These are phyloP conservation scores for Apistogramma diplotaenia DNA, from an alignment of 2,113 vertebrate species.

Conservation along the genomic window DNA sequence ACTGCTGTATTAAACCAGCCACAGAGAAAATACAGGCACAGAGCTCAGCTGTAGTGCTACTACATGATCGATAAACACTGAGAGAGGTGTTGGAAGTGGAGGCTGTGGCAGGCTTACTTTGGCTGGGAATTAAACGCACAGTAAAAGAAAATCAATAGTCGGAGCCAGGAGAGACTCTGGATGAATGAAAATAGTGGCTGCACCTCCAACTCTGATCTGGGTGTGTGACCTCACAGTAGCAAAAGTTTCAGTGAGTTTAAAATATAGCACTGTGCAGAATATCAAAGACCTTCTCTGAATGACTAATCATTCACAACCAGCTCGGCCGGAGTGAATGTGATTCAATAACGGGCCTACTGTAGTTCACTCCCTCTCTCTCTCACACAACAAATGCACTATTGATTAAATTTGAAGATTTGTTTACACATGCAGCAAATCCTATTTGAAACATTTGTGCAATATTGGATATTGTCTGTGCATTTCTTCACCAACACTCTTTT, in stretches of 20 bases:
- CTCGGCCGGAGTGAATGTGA: background rate
- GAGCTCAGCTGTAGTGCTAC: conserved; percentile 12
- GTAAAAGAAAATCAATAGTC: conserved; percentile 56
- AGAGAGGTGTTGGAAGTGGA: conserved; percentile 47
- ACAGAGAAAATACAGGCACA: conserved; percentile 6
- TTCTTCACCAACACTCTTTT: background rate
- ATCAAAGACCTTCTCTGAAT: conserved; percentile 32
- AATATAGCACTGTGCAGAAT: conserved; percentile 31
- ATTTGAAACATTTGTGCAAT: background rate
- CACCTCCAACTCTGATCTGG: conserved; percentile 37
- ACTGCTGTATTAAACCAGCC: background rate
- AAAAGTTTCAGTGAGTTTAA: conserved; percentile 18
- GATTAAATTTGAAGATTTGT: conserved; percentile 2
- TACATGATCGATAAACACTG: conserved; percentile 52
- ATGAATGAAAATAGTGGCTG: conserved; percentile 59
- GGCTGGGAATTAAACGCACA: conserved; percentile 59
- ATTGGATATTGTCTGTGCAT: background rate
- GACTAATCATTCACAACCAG: conserved; percentile 43
- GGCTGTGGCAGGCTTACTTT: conserved; percentile 34
- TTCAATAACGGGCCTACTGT: background rate
- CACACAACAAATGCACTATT: background rate
- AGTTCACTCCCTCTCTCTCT: background rate
- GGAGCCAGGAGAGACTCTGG: conserved; percentile 47
- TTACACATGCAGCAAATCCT: background rate
- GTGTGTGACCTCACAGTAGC: background rate